A percentile compares a stretch with the other conserved stretches of the same genome.
These are phyloP conservation scores for Menidia menidia DNA, from an alignment of 2,797 vertebrate genomes.

Conservation along the genomic window DNA sequence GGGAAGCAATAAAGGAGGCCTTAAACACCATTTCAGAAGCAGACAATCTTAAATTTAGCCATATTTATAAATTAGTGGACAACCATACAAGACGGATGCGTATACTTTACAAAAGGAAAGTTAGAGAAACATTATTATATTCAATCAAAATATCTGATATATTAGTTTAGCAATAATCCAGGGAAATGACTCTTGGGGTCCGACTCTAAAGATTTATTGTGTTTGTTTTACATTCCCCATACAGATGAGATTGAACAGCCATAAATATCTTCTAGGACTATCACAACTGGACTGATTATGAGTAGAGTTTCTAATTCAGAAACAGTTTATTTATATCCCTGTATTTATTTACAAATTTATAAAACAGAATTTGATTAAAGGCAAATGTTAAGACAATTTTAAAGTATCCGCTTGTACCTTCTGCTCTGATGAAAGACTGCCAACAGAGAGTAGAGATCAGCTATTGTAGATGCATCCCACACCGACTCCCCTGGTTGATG, in stretches of 20 bases:
- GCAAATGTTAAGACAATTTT: background rate
- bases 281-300: background rate
- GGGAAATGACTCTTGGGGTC: conserved; percentile 10
- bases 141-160: background rate
- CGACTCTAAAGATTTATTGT: background rate
- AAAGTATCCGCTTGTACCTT: background rate
- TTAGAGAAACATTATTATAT: background rate
- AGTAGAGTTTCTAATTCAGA: background rate
- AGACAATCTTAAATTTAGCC: conserved; percentile 39
- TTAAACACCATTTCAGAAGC: conserved; percentile 17
- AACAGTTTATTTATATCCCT: background rate
- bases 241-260: conserved; percentile 32
- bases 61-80: conserved; percentile 14
- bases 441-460: too few species aligned
- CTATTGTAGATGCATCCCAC: background rate
- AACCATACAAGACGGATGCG: background rate
- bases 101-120: background rate
- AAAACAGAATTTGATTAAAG: background rate
- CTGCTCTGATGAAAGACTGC: background rate
- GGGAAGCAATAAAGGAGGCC: conserved; percentile 13
- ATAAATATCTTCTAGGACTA: background rate
- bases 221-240: conserved; percentile 15
- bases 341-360: conserved; percentile 8
- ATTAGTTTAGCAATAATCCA: background rate
- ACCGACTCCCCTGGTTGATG: background rate